Evolutionary conservation across 2,113 vertebrate genomes (phyloP), one percentile per base, ranked within the genome.

Genomic region (Lophura nycthemera): DNA sequence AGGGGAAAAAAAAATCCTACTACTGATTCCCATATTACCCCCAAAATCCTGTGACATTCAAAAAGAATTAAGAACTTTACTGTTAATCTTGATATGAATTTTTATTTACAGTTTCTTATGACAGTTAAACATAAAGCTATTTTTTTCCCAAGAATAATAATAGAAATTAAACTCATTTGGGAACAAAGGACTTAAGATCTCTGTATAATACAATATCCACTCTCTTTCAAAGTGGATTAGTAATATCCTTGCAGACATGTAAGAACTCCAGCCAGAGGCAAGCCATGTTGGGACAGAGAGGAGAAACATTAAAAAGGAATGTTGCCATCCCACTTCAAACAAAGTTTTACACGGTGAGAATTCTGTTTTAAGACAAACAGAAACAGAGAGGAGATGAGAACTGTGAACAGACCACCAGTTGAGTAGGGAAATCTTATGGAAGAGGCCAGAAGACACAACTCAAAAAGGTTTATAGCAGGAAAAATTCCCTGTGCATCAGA

Each of bases 221-320:
- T 93, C 30, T 91, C 69, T 95, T 94, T 92, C 76, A 72, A 93
- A 88, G n/a, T 52, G 50, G 13, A 75, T 90, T 86, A 96, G 29
- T 93, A 96, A 92, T 70, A 81, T 40, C 69, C 74, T 86, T 72
- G 77, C 57, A 88, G 92, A 93, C 83, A 84, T 69, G 45, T 11
- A 89, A 63, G 85, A 90, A 69, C 38, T 88, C n/a, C 61, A 93
- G 92, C 92, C 88, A 94, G 76, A 78, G 88, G 88, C 92, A 88
- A 90, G 52, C 80, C 50, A 0, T 77, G 88, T 20, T 80, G 34
- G 90, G 75, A 93, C 83, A 83, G 42, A 83, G 67, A 77, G 45
- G 93, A 60, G 21, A 91, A 65, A 60, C 47, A 93, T 81, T 70
- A 45, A 42, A 76, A 63, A 88, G 80, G 79, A 94, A 96, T 74